Base-by-base conservation (phyloP, 2,888 invertebrate genomes). In the Axea sp. region DNA sequence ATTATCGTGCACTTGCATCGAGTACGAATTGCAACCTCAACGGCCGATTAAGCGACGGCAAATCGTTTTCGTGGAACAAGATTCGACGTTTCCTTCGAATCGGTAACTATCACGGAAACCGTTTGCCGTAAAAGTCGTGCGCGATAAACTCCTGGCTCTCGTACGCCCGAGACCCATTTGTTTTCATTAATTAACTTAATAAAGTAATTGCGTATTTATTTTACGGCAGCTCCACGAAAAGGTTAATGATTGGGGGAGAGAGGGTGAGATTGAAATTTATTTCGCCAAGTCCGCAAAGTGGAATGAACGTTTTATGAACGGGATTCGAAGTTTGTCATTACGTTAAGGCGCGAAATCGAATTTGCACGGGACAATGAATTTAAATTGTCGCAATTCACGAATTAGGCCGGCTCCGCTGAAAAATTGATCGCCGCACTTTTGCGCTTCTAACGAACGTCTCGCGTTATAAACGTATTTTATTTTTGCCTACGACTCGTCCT, bases 1-100 rank as follows among this genome's bases (percentile, higher is more conserved):
- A 67, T 74, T 74, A 69, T 69, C 59, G 69, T 35, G 53, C 60
- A 49, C 68, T 68, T 64, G 67, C 62, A 51, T 57, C 47, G 65
- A 24, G 65, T 51, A 65, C 72, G 65, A 73, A 53, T 65, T 59
- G 72, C 64, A 35, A 72, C 64, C 51, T 64, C 64, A 43, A 64
- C 45, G 45, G 45, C 72, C 65, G 72, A 72, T 72, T 72, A 59
- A 59, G 26, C 60, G 51, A 53, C 41, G 43, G 45, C 65, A 60
- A 60, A 73, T 73, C 65, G 73, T 47, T 73, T 60, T 45, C 60
- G 37, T 35, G 24, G 39, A 67, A 73, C 60, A 59, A 51, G 59
- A 53, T 49, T 53, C 59, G 65, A 45, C 45, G 65, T 62, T 62
- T 62, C 47, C 62, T 60, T 24, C 39, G 31, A 37, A 28, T 31